These are phyloP conservation scores for Apodemus sylvaticus DNA, from an alignment of 2,113 vertebrate species.

Conservation along the genomic window DNA sequence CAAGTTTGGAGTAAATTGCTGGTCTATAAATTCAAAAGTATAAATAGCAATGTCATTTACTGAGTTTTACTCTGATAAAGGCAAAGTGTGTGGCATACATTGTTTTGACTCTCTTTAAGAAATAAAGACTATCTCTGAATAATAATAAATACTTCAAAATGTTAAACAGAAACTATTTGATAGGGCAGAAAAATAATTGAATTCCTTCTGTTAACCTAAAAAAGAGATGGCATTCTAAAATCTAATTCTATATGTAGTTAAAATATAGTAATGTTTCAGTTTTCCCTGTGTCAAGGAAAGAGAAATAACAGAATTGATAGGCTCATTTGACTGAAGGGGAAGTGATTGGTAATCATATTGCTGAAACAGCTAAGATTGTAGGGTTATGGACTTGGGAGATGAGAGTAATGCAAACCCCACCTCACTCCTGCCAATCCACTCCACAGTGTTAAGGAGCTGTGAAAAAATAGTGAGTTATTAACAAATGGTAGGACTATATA, in stretches of 20 bases:
- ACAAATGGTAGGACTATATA: neutral
- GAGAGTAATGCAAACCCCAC: neutral
- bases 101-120: constrained; percentile 72
- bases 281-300: neutral
- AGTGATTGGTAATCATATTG: neutral
- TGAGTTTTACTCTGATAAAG: constrained; percentile 78
- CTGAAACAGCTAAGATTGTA: neutral
- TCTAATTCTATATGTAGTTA: neutral
- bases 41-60: constrained; percentile 81
- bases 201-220: constrained; percentile 62
- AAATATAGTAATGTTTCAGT: neutral
- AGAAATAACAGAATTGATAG: neutral
- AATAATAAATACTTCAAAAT: constrained; percentile 43
- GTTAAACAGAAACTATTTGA: constrained; percentile 77
- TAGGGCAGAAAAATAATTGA: constrained; percentile 80
- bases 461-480: too few relatives aligned
- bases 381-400: neutral
- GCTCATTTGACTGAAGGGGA: neutral
- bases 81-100: constrained; percentile 80
- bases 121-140: constrained; percentile 63
- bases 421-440: neutral
- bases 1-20: constrained; percentile 69
- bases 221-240: constrained; percentile 50
- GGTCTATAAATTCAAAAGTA: constrained; percentile 76
- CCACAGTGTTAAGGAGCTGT: too few relatives aligned